Base-by-base conservation (phyloP, 2,888 invertebrate species). In the Drosophila mimetica region DNA sequence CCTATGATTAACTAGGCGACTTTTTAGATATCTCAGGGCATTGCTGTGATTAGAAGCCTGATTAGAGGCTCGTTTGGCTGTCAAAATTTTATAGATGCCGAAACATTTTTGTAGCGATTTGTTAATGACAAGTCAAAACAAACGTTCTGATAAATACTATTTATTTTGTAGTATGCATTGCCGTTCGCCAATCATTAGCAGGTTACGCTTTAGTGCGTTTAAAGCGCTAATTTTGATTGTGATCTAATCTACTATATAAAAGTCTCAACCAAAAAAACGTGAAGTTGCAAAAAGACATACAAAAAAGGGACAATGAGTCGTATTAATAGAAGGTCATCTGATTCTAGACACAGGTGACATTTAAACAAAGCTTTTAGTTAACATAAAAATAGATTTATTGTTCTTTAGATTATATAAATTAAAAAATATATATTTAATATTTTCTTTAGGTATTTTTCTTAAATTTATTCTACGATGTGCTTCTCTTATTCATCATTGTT, bases 101-200 rank as follows among this genome's bases (percentile, higher is more conserved):
- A 55, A 63, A 59, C 42, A 66, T 54, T 57, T 46, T 57, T 46
- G 50, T 50, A 58, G 32, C 63, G 46, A 44, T 69, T 54, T 63
- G 81, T 59, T 81, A 80, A 84, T 79, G 76, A 14, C 13, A 59
- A 66, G 39, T 52, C 51, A 47, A 75, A 77, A 47, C 63, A 59
- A 7, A 18, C 18, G 1, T 18, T 28, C n/a, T 36, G 36, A 36
- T 36, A 63, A 30, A 36, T 16, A 9, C 8, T 8, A 22, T 8
- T 5, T 39, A 18, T n/a, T 32, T 46, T 41, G 32, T 22, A 13
- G 6, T 28, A 6, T 28, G 13, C 18, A 20, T 9, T 36, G 18
- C 44, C 57, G 3, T 20, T 37, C 46, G 22, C 37, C 58, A 30
- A 16, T 22, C 28, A 55, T 60, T 60, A 60, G 59, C 13, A 20